Evolutionary conservation across 2,113 vertebrate species (phyloP), one percentile per base, ranked within the genome.

Genomic region (Ranitomeya variabilis): DNA sequence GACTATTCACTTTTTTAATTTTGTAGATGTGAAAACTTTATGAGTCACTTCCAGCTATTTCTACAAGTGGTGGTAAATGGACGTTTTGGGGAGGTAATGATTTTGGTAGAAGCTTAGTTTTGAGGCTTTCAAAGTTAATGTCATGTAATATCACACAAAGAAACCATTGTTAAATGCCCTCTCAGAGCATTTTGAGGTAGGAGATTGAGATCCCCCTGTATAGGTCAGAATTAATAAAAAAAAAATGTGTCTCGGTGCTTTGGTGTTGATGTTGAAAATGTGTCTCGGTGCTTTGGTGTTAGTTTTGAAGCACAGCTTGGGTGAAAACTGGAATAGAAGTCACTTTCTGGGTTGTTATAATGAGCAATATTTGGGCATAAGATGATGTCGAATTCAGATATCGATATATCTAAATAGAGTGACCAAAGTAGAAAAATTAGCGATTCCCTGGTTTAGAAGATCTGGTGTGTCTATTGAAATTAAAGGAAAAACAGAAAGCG

Each of bases 11-110:
- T 76, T 62, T 80, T 60, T 81, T 62, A 16, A 81, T 62, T 60
- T 81, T 45, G 19, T 14, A 81, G 79, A 60, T 81, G 79, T 81
- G 79, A 57, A 57, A 81, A 12, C 23, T 60, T 31, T 59, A 59
- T 60, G 55, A 60, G 59, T 81, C 59, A 81, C 55, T 59, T 81
- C 79, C 79, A 60, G 79, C 55, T 37, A 37, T 59, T 80, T 80
- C 54, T 60, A 31, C 21, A 19, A 80, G 18, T n/a, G 12, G 13
- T 14, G 21, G 79, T 81, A 19, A 62, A 60, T 23, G 55, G 7
- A 81, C 37, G 54, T 23, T 62, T 45, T 60, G 4, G 55, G 15
- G 79, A 26, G 26, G 23, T 81, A 60, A 81, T 26, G 79, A 81
- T 60, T 81, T 81, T 60, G 37, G 79, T 60, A 81, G 26, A 60